Percentiles rank a stretch among this genome's conserved stretches.
Evolutionary conservation across 1,140 invertebrate genomes (phyloP).

Genomic region (Drosophila mauritiana): DNA sequence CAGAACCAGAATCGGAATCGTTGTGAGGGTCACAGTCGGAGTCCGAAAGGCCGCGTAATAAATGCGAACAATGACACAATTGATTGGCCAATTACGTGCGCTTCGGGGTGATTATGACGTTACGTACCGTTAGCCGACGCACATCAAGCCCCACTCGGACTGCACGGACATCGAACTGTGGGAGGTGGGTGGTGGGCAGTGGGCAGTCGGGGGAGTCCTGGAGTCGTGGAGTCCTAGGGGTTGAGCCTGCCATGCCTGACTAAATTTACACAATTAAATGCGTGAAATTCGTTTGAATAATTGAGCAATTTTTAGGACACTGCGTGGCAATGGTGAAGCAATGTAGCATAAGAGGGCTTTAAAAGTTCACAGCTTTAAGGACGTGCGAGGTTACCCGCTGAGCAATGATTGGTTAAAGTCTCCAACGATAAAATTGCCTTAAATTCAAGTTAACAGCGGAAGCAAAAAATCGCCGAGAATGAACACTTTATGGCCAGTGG

Average conservation of each 20-base stretch:
- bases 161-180: not conserved
- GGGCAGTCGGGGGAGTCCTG: too few species aligned
- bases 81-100: constrained; percentile 84
- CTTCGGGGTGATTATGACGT: constrained; percentile 83
- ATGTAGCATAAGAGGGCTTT: constrained; percentile 1
- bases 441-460: constrained; percentile 40
- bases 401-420: not conserved
- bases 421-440: constrained; percentile 51
- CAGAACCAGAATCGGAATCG: constrained; percentile 3
- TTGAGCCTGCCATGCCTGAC: constrained; percentile 77
- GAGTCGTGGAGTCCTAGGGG: constrained; percentile 8
- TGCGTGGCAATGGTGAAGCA: constrained; percentile 15
- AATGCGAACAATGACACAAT: constrained; percentile 84
- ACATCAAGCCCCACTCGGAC: constrained; percentile 30
- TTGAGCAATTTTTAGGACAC: constrained; percentile 72
- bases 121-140: constrained; percentile 73
- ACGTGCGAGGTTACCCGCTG: not conserved
- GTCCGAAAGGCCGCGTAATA: constrained; percentile 76
- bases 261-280: constrained; percentile 83
- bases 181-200: not conserved
- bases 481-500: constrained; percentile 71
- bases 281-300: constrained; percentile 83
- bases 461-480: constrained; percentile 17
- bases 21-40: not conserved
- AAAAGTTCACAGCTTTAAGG: constrained; percentile 22